phyloP scores from a whole-genome alignment of 2,797 vertebrate genomes.

The Selene dorsalis region DNA sequence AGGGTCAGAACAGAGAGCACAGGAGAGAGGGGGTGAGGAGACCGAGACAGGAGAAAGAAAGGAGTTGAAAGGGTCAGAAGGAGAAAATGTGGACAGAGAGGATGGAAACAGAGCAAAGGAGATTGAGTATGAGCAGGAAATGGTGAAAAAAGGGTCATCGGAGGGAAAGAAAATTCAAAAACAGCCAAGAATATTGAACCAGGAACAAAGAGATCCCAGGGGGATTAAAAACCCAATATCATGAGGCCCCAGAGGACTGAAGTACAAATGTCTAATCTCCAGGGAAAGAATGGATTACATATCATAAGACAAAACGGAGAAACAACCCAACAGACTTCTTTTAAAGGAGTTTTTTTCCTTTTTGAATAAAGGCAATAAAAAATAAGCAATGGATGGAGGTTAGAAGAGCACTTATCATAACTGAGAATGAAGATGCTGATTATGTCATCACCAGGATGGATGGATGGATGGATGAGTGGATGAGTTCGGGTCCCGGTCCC shows the following conservation, averaged over 20 bases:
- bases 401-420: neutral
- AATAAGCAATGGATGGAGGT: neutral
- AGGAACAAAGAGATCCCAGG: conserved; percentile 44
- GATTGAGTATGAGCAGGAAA: conserved; percentile 44
- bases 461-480: too few relatives aligned
- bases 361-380: conserved; percentile 17
- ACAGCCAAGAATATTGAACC: conserved; percentile 53
- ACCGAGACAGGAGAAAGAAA: conserved; percentile 8
- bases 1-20: conserved; percentile 39
- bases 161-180: conserved; percentile 37
- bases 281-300: conserved; percentile 31
- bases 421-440: too few relatives aligned
- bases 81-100: conserved; percentile 38
- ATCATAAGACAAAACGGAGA: conserved; percentile 34
- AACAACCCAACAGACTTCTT: conserved; percentile 25
- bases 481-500: too few relatives aligned
- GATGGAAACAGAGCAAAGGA: conserved; percentile 40
- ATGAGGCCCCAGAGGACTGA: conserved; percentile 36
- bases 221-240: conserved; percentile 66
- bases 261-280: conserved; percentile 47
- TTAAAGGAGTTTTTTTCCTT: conserved; percentile 5
- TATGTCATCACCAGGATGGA: too few relatives aligned
- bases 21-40: conserved; percentile 19
- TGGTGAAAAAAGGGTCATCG: conserved; percentile 18
- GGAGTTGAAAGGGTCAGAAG: conserved; percentile 49